phyloP scores from a whole-genome alignment of 2,113 vertebrate species.

The Amblyornis subalaris region DNA sequence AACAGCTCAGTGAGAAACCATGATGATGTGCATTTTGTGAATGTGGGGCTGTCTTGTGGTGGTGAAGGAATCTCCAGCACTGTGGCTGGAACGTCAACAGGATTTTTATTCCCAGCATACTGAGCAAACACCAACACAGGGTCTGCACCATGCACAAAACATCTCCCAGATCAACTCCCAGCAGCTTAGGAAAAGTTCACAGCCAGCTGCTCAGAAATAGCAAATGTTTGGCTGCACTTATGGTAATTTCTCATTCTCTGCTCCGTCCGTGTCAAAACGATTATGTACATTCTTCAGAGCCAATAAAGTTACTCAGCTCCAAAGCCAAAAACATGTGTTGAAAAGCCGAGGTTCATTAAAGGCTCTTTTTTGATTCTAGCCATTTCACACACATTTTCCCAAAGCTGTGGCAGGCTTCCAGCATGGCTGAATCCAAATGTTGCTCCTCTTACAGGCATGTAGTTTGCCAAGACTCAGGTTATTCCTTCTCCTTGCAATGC shows the following conservation, averaged over 20 bases:
- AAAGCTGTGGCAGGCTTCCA: constrained; percentile 18
- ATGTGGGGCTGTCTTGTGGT: not conserved
- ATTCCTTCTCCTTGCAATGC: not conserved
- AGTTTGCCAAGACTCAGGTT: not conserved
- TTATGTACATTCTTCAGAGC: constrained; percentile 6
- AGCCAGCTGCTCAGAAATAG: not conserved
- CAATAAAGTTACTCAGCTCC: not conserved
- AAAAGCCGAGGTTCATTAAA: not conserved
- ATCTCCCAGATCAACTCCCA: not conserved
- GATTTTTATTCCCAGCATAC: not conserved
- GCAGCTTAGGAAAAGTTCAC: not conserved
- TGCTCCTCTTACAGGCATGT: not conserved
- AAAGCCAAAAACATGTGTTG: constrained; percentile 26
- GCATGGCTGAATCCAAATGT: not conserved
- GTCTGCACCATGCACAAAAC: not conserved
- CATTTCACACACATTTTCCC: constrained; percentile 18
- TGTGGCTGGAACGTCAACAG: not conserved
- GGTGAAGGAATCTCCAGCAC: not conserved
- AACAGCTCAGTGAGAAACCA: not conserved
- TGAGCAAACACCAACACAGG: not conserved
- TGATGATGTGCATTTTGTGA: not conserved
- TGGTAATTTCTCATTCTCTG: not conserved
- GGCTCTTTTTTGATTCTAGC: constrained; percentile 5
- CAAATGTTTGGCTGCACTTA: not conserved
- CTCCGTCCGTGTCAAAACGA: not conserved